Conservation (phyloP, 2,797 vertebrate species). For the Serranus cabrilla region DNA sequence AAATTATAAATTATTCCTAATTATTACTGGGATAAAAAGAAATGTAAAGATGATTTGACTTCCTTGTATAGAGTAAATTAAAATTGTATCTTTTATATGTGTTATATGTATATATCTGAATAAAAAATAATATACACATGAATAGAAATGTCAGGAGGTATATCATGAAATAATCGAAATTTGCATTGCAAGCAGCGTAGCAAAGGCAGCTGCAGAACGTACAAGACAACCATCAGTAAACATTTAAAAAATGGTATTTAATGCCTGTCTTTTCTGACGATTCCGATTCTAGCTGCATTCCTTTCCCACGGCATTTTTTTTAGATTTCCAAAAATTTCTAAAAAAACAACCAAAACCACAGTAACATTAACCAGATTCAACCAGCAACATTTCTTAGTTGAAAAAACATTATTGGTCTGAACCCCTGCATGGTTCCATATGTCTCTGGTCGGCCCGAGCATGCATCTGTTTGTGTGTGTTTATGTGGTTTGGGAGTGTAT, state of each 20-base stretch:
- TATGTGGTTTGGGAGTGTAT: slow-evolving; percentile 41
- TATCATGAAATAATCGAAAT: background rate
- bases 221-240: slow-evolving; percentile 40
- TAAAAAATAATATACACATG: background rate
- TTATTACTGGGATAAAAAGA: background rate
- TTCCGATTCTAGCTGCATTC: slow-evolving; percentile 66
- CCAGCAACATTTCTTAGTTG: slow-evolving; percentile 41
- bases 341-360: slow-evolving; percentile 70
- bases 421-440: slow-evolving; percentile 73
- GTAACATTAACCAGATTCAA: slow-evolving; percentile 72
- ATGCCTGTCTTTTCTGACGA: slow-evolving; percentile 48
- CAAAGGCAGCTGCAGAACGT: slow-evolving; percentile 25
- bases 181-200: slow-evolving; percentile 14
- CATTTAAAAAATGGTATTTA: slow-evolving; percentile 46
- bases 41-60: background rate
- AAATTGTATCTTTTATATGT: background rate
- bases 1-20: background rate
- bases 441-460: slow-evolving; percentile 45
- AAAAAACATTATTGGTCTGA: slow-evolving; percentile 69
- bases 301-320: slow-evolving; percentile 74
- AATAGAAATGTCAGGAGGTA: background rate
- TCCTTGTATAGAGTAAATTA: background rate
- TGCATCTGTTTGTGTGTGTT: slow-evolving; percentile 45
- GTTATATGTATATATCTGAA: background rate
- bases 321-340: slow-evolving; percentile 62